A percentile compares a stretch with the other conserved stretches of the same genome.
phyloP scores from a whole-genome alignment of 2,888 invertebrate species.

The Beris morrisii region DNA sequence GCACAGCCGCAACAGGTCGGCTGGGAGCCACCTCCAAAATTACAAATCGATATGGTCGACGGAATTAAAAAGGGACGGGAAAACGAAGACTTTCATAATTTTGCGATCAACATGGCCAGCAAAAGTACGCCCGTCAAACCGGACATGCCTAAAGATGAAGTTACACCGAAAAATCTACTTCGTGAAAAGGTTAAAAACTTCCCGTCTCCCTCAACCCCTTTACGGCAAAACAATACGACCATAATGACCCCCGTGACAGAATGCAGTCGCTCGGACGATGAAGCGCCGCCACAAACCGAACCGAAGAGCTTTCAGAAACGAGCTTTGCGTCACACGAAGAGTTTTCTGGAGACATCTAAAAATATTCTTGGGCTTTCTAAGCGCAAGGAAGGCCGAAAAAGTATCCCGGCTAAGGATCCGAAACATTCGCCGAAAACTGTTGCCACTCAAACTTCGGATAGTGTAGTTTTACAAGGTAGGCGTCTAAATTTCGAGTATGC shows the following conservation, averaged over 20 bases:
- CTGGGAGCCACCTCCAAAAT: constrained; percentile 48
- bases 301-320: constrained; percentile 23
- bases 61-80: constrained; percentile 37
- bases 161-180: constrained; percentile 16
- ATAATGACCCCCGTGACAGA: constrained; percentile 16
- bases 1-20: constrained; percentile 46
- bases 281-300: constrained; percentile 13
- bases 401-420: not conserved
- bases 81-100: constrained; percentile 45
- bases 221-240: not conserved
- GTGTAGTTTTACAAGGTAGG: constrained; percentile 8
- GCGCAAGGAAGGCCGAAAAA: constrained; percentile 13
- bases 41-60: constrained; percentile 53
- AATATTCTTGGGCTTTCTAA: constrained; percentile 9
- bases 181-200: constrained; percentile 22
- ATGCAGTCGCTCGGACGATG: constrained; percentile 27
- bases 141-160: constrained; percentile 16
- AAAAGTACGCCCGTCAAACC: constrained; percentile 52
- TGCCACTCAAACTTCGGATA: constrained; percentile 48
- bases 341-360: constrained; percentile 16
- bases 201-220: constrained; percentile 7
- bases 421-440: constrained; percentile 40
- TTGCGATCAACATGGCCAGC: constrained; percentile 49
- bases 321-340: constrained; percentile 22
- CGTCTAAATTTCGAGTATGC: constrained; percentile 22